Base-by-base conservation (phyloP, 2,113 vertebrate genomes). In the Aepyceros melampus region DNA sequence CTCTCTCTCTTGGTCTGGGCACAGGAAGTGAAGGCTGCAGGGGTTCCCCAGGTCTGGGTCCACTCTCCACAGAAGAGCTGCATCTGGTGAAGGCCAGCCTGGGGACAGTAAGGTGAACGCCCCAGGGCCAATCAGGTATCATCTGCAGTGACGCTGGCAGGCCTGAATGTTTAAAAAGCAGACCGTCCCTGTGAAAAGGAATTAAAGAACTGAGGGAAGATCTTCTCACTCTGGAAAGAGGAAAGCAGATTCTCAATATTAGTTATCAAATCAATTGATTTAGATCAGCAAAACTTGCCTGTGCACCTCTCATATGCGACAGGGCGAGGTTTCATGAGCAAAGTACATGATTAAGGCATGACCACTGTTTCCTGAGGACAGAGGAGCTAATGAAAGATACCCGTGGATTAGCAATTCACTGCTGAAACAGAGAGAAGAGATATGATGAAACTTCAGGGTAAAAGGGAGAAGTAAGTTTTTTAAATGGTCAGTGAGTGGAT, bases 291-390 rank as follows among this genome's bases (percentile, higher is more conserved):
- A 49, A 47, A 2, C 4, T n/a, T 82, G 19, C 29, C 27, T 14
- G 13, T 5, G 2, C 2, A 19, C 15, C 6, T 55, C 1, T 31
- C 21, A 33, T 1, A 19, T 15, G 12, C 29, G 36, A 25, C 27
- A 7, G 10, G 17, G 11, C 2, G 12, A 17, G 7, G 5, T 36
- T 74, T 58, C 55, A 2, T 0, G 2, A 40, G 13, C 55, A 19
- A 0, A 0, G 2, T 71, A 1, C 13, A 10, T 7, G 47, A 7
- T 0, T 36, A 45, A 67, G 31, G 11, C 17, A 15, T 31, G 19
- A 23, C 21, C 25, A 7, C 25, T 14, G 6, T 8, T 31, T 53
- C 47, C 79, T 19, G 53, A 81, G 43, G 79, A 40, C 53, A 33
- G 1, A 7, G 67, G 8, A 53, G 6, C 21, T 14, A 2, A 47